A percentile compares a stretch with the other conserved stretches of the same genome.
Conservation (phyloP, 2,888 invertebrate genomes). For the Drosophila hamatofila region DNA sequence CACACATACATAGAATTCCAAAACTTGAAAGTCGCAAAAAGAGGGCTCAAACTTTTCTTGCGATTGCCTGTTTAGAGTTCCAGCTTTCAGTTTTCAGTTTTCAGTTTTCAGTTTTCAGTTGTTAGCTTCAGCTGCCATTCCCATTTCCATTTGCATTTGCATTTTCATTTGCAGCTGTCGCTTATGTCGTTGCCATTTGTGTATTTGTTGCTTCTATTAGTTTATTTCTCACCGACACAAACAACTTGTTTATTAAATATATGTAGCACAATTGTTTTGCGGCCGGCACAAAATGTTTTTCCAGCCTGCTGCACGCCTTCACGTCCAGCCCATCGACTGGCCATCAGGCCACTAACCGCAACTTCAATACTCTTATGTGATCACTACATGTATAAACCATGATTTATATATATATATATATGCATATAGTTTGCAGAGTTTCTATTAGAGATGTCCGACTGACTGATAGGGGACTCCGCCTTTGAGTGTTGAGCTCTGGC, state of each 20-base stretch:
- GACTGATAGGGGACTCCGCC: too few species aligned
- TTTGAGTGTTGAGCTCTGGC: neutral
- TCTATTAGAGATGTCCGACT: neutral
- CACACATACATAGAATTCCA: neutral
- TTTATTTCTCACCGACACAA: conserved; percentile 38
- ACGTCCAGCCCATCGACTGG: neutral
- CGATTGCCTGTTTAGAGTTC: conserved; percentile 53
- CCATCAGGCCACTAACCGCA: conserved; percentile 3
- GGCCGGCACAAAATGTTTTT: conserved; percentile 58
- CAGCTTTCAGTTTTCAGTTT: conserved; percentile 12
- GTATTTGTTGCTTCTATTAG: conserved; percentile 37
- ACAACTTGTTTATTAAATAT: conserved; percentile 72
- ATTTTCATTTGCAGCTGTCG: conserved; percentile 40
- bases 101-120: conserved; percentile 21
- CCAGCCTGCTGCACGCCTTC: conserved; percentile 28
- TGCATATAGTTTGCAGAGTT: neutral
- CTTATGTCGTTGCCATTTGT: conserved; percentile 20
- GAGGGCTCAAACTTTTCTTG: conserved; percentile 39
- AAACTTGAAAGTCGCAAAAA: conserved; percentile 62
- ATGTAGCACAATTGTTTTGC: conserved; percentile 69
- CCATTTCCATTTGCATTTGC: conserved; percentile 31
- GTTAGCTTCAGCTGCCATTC: conserved; percentile 15
- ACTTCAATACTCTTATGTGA: conserved; percentile 16
- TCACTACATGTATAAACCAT: neutral
- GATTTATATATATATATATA: neutral